Evolutionary conservation across 1,140 invertebrate species (phyloP), one percentile per base, ranked within the genome.

Genomic region (Contarinia nasturtii): DNA sequence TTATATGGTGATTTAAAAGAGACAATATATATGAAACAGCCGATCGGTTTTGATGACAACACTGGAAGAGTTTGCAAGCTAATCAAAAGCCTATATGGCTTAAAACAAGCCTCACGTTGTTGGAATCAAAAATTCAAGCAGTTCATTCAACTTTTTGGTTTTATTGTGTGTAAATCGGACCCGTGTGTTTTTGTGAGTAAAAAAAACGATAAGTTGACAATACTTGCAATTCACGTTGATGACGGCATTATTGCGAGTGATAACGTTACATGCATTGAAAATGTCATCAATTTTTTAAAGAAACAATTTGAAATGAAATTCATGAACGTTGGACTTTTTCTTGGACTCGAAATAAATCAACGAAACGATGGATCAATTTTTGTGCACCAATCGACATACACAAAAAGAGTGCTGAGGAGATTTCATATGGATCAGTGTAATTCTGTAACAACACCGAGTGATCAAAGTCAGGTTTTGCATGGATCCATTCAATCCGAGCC

Each of bases 141-240:
- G 7, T 54, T 57, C 40, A 44, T 68, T 68, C n/a, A 44, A 49
- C 17, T 59, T 3, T 54, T 60, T 51, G 58, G 59, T 2, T 61
- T 71, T 41, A 49, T 47, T 1, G 54, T 52, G 7, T 56, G 52
- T 45, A 40, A 50, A 33, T 57, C 55, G 14, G 64, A 69, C 48
- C 51, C 55, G 8, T 64, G 63, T 55, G 51, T 67, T 7, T 68
- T 60, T 53, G 51, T 57, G 17, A 49, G 50, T 7, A 41, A 38
- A 18, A 33, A 53, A 7, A 50, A 56, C 10, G 51, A 47, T 45
- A 36, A 45, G 17, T 55, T 54, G 49, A 50, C 63, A 2, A 53
- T 64, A 27, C 38, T 69, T 1, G 57, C 55, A 11, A 52, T 69
- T 3, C 69, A 69, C 60, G 66, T 71, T 11, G 68, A 71, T 55